Base-by-base conservation (phyloP, 2,113 vertebrate species). In the Lynx canadensis region DNA sequence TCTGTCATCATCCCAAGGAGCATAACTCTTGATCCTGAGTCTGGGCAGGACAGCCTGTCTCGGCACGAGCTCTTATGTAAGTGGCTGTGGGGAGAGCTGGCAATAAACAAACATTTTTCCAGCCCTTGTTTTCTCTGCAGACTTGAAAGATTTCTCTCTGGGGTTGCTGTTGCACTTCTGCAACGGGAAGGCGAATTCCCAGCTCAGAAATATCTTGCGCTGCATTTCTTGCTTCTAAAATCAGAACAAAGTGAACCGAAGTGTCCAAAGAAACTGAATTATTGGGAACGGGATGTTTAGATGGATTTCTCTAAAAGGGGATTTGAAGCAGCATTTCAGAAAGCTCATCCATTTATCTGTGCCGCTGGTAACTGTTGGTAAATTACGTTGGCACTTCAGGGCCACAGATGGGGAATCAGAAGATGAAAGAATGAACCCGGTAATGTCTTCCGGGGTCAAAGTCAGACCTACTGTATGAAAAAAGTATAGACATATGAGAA, bases 1-100 rank as follows among this genome's bases (percentile, higher is more conserved):
- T 96, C 93, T 97, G 94, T 95, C 95, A n/a, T 84, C 45, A 12
- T 82, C 92, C 88, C 48, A 38, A 89, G 33, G 55, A 97, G 84
- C 50, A 31, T 68, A 79, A 60, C 92, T 97, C 92, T 93, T 95
- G 93, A 79, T 89, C 50, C 76, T 2, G 50, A 86, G 87, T 41
- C 78, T 33, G 66, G 91, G 90, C n/a, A 52, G 94, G 60, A 94
- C 86, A 91, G 95, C 90, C 83, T 69, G 96, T 97, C 95, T 98
- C 91, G 91, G 90, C 97, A 94, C 3, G 33, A 88, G 85, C 82
- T 88, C 94, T 98, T 96, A 98, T 95, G 88, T 97, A 98, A 98
- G 96, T 63, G 91, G 25, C 89, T 94, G 88, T 76, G 90, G 95
- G 69, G 71, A 93, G 66, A 94, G 38, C 31, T 80, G 97, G 88